A percentile compares a stretch with the other conserved stretches of the same genome.
phyloP scores from a whole-genome alignment of 2,797 vertebrate species.

The Eulemur rubriventer region DNA sequence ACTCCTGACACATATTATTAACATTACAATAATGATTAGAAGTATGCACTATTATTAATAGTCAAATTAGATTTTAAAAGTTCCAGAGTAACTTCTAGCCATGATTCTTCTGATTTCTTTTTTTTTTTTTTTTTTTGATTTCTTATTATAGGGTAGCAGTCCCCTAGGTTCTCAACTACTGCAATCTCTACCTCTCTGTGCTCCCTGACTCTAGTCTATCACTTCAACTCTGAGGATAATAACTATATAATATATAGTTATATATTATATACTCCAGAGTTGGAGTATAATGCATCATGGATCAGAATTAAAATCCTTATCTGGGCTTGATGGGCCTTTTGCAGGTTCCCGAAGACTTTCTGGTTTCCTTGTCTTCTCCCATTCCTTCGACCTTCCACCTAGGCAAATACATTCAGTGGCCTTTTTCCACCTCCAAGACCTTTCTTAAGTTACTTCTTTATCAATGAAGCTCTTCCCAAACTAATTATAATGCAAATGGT shows the following conservation, averaged over 20 bases:
- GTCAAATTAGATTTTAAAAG: neutral
- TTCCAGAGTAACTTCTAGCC: neutral
- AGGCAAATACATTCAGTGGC: neutral
- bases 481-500: neutral
- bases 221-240: neutral
- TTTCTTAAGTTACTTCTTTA: neutral
- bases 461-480: neutral
- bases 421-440: neutral
- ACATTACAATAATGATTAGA: neutral
- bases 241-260: no score
- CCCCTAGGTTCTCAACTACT: no score
- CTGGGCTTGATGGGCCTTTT: neutral
- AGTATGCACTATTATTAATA: neutral
- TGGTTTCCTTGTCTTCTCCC: neutral
- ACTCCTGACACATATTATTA: neutral
- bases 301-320: neutral
- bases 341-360: neutral
- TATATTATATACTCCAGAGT: no score
- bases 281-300: neutral
- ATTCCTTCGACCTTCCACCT: neutral
- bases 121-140: neutral
- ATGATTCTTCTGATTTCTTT: neutral
- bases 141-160: neutral
- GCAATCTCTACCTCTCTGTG: neutral
- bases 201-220: neutral